phyloP scores from a whole-genome alignment of 1,140 invertebrate species.

The Drosophila burlai region DNA sequence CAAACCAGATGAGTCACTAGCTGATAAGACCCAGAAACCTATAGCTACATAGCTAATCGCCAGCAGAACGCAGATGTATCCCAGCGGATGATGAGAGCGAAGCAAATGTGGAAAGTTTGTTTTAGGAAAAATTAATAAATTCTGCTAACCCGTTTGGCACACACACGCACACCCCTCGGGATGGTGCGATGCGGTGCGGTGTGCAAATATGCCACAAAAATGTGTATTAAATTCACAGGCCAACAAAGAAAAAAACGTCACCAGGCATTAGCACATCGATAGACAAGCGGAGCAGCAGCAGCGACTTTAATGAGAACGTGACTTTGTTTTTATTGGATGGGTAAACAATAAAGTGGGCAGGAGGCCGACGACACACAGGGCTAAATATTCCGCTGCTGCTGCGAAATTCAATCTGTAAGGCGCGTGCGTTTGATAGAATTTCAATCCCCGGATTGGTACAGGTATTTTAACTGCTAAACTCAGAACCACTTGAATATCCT shows the following conservation, averaged over 20 bases:
- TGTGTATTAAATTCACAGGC: conserved; percentile 63
- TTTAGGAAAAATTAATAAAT: conserved; percentile 7
- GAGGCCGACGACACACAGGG: conserved; percentile 11
- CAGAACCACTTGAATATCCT: background rate
- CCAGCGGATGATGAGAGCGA: background rate
- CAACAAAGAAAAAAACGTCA: conserved; percentile 68
- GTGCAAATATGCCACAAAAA: conserved; percentile 71
- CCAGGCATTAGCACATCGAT: conserved; percentile 66
- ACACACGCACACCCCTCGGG: background rate
- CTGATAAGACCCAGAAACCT: conserved; percentile 21
- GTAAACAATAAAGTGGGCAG: conserved; percentile 53
- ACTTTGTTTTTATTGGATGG: conserved; percentile 69
- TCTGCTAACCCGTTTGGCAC: conserved; percentile 46
- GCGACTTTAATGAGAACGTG: conserved; percentile 72
- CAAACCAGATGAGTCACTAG: conserved; percentile 45
- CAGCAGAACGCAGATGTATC: conserved; percentile 1
- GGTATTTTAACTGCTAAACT: background rate
- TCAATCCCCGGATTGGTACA: background rate
- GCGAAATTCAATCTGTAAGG: conserved; percentile 38
- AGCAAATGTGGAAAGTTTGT: conserved; percentile 58
- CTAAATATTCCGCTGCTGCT: conserved; percentile 12
- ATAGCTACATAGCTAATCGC: background rate
- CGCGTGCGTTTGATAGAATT: conserved; percentile 26
- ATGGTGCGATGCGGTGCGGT: background rate
- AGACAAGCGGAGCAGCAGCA: conserved; percentile 38